Base-by-base conservation (phyloP, 2,113 vertebrate species). In the Phainopepla nitens region DNA sequence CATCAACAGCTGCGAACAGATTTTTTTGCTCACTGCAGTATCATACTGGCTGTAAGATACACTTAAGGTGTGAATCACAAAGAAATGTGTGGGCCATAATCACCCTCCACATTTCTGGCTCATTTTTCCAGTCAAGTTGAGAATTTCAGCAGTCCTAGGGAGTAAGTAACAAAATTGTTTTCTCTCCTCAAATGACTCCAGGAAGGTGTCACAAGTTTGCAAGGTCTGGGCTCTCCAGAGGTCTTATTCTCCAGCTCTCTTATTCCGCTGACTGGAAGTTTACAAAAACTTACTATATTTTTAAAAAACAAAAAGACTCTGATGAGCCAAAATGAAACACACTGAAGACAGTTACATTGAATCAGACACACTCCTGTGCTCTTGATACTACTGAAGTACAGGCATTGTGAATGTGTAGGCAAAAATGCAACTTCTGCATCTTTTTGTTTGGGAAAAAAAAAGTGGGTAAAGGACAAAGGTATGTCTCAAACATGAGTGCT, bases 11-110 rank as follows among this genome's bases (percentile, higher is more conserved):
- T 94, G 87, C 3, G 18, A 93, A 57, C 39, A 56, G 42, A 72
- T 39, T 45, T 81, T 50, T 64, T 49, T 27, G 13, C 91, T 93
- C 58, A 2, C 42, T 57, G 65, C 69, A 90, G 76, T 62, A 33
- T 75, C 85, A 66, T 11, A n/a, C 49, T 51, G 84, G 36, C 51
- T 85, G 36, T 64, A 83, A 92, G 54, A 90, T 42, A 80, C 65
- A 76, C 39, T 82, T 66, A 47, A 89, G 51, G 42, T 54, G 7
- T 91, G 84, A 96, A 92, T 87, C 87, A 91, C 81, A 69, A 87
- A 82, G 95, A 77, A 89, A 78, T 13, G 84, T 33, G 91, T 89
- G 89, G 91, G 88, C 54, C 94, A 45, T 87, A 84, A 96, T 82
- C 77, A 87, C 60, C 61, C 64, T 87, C 31, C 64, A 71, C 72